Evolutionary conservation across 2,113 vertebrate genomes (phyloP).

Genomic region (Entomyzon cyanotis): DNA sequence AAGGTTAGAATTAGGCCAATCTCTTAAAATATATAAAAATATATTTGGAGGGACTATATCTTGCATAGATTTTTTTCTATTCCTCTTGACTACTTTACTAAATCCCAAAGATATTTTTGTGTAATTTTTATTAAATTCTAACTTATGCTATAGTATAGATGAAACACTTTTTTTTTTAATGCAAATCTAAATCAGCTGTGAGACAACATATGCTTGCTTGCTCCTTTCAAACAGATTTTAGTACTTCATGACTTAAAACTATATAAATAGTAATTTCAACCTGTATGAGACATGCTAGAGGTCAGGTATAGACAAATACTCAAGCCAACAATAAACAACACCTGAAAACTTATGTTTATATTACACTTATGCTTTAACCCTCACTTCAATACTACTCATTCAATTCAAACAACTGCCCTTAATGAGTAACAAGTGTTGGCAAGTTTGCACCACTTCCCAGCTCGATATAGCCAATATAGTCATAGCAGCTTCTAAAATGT

Average conservation of each 20-base stretch:
- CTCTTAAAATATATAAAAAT: not conserved
- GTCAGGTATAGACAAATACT: not conserved
- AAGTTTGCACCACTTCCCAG: not conserved
- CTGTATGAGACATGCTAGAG: not conserved
- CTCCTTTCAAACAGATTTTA: not conserved
- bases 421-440: not conserved
- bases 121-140: not conserved
- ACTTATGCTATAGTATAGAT: not conserved
- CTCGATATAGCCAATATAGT: not conserved
- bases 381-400: not conserved
- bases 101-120: not conserved
- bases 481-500: not conserved
- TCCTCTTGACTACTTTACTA: not conserved
- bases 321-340: not conserved
- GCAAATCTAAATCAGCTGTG: not conserved
- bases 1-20: not conserved
- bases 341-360: not conserved
- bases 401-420: not conserved
- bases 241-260: not conserved
- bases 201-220: not conserved
- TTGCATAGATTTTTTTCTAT: not conserved
- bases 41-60: not conserved
- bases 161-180: not conserved
- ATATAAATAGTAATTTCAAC: not conserved
- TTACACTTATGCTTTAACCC: not conserved